These are phyloP conservation scores for Pipra filicauda DNA, from an alignment of 2,113 vertebrate species.

Conservation along the genomic window DNA sequence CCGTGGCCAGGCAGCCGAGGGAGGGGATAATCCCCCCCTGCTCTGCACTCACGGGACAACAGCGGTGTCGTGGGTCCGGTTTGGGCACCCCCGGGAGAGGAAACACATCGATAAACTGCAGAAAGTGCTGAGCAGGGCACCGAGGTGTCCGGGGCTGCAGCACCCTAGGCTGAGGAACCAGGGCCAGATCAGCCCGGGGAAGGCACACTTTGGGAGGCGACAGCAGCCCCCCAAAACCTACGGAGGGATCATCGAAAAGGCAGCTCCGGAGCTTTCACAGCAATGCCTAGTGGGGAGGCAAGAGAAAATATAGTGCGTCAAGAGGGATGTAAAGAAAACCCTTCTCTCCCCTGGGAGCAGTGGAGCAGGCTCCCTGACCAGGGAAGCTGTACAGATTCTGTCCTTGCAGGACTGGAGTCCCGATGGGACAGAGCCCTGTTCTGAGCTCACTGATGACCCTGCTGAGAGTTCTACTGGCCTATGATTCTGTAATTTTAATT, in stretches of 20 bases:
- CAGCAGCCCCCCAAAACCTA: neutral
- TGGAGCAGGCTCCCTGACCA: neutral
- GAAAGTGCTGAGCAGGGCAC: neutral
- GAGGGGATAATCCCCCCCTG: neutral
- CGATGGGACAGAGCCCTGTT: neutral
- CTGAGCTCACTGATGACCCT: neutral
- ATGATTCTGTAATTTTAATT: fast-evolving
- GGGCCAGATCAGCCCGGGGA: neutral
- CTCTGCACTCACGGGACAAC: neutral
- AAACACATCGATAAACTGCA: neutral
- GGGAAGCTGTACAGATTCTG: neutral
- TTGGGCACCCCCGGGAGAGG: neutral
- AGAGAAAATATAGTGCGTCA: fast-evolving
- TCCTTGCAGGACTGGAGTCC: neutral
- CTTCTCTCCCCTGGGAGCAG: neutral
- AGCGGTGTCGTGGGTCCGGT: neutral
- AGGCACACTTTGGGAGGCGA: fast-evolving
- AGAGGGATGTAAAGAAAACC: neutral
- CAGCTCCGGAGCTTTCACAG: neutral
- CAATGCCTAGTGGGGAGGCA: too few species aligned
- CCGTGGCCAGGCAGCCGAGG: neutral
- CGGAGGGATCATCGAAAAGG: fast-evolving
- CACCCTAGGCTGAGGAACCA: neutral
- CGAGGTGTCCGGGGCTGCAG: neutral
- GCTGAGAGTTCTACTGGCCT: neutral